Evolutionary conservation across 2,888 invertebrate species (phyloP), one percentile per base, ranked within the genome.

Genomic region (Heliconius ethilla): DNA sequence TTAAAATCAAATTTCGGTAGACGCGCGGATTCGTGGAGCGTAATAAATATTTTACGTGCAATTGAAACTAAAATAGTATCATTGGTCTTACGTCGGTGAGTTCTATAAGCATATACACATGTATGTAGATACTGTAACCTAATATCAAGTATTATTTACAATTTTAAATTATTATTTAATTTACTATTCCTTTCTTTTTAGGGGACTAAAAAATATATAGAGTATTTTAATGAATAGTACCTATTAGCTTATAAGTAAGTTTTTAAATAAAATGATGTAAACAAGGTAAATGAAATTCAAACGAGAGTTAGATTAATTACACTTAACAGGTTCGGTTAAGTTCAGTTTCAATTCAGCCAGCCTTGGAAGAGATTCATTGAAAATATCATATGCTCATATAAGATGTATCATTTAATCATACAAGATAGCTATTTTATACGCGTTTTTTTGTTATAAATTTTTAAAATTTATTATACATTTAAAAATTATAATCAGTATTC

Each of bases 1-100:
- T 84, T 84, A 85, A 84, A 83, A 83, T 76, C 78, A 82, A 85
- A 82, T 86, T 88, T 84, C 84, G 81, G 83, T 84, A 79, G 82
- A 83, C 83, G 83, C 83, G 80, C 85, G 83, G 85, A 86, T 84
- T 85, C 85, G 85, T 84, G 83, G 87, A 85, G 83, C 85, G 88
- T 87, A 88, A 91, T 93, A 92, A 91, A 92, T 90, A 88, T 90
- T 92, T 91, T 87, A 91, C 90, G 90, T 91, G 91, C 89, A 91
- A 90, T 90, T 89, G 88, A 87, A 89, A 89, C 91, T 76, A 83
- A 91, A 92, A 92, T 92, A 92, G 91, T 89, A 82, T 83, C 86
- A 85, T 85, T 84, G 86, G 85, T 84, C 72, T 83, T 82, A 79
- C 80, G 80, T 81, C 78, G 78, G 78, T 73, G 67, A 66, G 72